phyloP scores from a whole-genome alignment of 2,797 vertebrate species.

The Perodicticus potto region DNA sequence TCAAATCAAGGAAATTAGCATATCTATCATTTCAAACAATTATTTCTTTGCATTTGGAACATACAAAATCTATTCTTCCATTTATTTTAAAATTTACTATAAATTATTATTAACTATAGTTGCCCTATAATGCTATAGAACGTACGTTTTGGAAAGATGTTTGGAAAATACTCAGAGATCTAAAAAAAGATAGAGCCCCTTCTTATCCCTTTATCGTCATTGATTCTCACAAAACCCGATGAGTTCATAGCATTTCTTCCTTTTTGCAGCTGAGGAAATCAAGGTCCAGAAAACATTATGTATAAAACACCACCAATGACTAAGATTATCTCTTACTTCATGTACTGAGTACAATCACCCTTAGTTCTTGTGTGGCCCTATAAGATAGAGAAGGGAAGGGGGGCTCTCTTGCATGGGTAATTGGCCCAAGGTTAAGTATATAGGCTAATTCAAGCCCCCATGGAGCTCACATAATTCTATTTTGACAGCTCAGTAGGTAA shows the following conservation, averaged over 20 bases:
- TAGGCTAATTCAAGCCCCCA: slow-evolving; percentile 51
- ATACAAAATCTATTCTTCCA: background rate
- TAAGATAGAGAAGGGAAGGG: background rate
- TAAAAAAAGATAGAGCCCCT: too few relatives aligned
- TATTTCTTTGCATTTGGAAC: background rate
- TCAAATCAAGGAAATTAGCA: background rate
- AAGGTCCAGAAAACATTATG: background rate
- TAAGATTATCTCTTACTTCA: background rate
- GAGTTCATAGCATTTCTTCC: slow-evolving; percentile 12
- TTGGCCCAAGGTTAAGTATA: slow-evolving; percentile 62
- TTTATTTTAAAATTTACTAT: background rate
- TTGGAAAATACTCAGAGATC: too few relatives aligned
- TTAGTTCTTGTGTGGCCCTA: background rate
- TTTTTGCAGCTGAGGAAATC: slow-evolving; percentile 24
- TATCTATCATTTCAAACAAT: background rate
- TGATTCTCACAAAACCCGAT: background rate
- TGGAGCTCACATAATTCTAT: slow-evolving; percentile 55
- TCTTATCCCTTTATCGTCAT: slow-evolving; percentile 23
- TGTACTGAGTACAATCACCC: background rate
- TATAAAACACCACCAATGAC: background rate
- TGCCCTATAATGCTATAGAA: background rate
- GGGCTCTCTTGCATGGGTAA: background rate
- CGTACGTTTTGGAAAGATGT: too few relatives aligned
- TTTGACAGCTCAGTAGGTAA: slow-evolving; percentile 71
- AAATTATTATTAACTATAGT: background rate